A percentile compares a stretch with the other conserved stretches of the same genome.
phyloP scores from a whole-genome alignment of 2,797 vertebrate genomes.

The Phyllotis vaccarum region DNA sequence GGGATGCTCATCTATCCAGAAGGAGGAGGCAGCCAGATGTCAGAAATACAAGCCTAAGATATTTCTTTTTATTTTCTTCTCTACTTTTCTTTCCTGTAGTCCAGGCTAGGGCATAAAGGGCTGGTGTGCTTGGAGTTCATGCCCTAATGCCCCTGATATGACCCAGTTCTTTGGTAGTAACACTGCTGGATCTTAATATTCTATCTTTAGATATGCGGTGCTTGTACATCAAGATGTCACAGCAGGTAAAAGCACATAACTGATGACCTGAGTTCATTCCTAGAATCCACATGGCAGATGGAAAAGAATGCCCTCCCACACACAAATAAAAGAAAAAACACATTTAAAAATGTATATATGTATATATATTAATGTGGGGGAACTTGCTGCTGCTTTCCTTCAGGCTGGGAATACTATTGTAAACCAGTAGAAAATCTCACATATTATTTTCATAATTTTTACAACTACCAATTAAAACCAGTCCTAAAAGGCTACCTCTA shows the following conservation, averaged over 20 bases:
- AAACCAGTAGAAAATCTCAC: constrained; percentile 17
- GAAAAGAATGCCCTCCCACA: background rate
- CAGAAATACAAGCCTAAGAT: background rate
- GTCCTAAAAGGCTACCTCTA: background rate
- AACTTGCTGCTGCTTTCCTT: background rate
- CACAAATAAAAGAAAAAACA: background rate
- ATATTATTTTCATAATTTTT: constrained; percentile 4
- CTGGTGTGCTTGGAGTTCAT: background rate
- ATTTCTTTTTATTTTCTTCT: background rate
- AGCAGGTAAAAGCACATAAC: background rate
- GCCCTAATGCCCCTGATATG: background rate
- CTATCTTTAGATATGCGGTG: background rate
- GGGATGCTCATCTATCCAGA: background rate
- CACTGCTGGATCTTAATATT: background rate
- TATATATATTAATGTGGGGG: background rate
- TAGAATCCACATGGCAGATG: background rate
- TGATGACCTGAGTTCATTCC: background rate
- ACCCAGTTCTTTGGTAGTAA: background rate
- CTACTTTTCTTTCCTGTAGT: background rate
- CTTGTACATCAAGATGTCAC: background rate
- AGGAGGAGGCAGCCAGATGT: background rate
- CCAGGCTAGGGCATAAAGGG: background rate
- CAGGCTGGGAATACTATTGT: background rate
- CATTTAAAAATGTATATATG: background rate
- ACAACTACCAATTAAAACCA: constrained; percentile 20